phyloP scores from a whole-genome alignment of 2,888 invertebrate species.

The Trichogramma dendrolimi region DNA sequence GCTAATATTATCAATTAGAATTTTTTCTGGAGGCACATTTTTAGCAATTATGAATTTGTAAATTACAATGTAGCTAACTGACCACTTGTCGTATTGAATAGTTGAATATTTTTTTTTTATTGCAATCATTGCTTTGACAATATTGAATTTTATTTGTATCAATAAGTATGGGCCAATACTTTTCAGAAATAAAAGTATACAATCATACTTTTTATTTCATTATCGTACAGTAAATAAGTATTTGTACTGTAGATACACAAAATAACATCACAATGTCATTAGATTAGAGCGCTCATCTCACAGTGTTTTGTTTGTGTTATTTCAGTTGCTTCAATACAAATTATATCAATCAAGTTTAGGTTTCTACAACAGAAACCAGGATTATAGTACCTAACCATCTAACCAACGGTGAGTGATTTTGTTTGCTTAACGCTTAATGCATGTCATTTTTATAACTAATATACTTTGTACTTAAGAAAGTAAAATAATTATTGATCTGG shows the following conservation, averaged over 20 bases:
- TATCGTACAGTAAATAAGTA: too few species aligned
- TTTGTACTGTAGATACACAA: neutral
- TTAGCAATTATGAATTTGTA: too few species aligned
- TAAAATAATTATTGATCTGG: neutral
- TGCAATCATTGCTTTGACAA: too few species aligned
- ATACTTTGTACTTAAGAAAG: too few species aligned
- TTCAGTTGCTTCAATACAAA: conserved; percentile 37
- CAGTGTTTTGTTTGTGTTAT: conserved; percentile 27
- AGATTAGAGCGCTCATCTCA: conserved; percentile 22
- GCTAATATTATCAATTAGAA: too few species aligned
- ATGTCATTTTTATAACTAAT: too few species aligned
- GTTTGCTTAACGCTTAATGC: too few species aligned
- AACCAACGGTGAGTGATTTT: conserved; percentile 43
- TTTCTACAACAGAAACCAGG: conserved; percentile 46
- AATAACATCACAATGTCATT: conserved; percentile 4
- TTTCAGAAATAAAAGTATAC: neutral
- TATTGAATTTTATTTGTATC: neutral
- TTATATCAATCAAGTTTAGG: conserved; percentile 43
- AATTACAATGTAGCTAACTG: too few species aligned
- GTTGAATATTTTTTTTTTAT: too few species aligned
- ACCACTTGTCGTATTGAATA: too few species aligned
- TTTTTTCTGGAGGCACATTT: too few species aligned
- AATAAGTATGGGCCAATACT: neutral
- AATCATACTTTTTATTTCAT: conserved; percentile 1
- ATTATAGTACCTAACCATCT: conserved; percentile 37